Evolutionary conservation across 2,888 invertebrate species (phyloP), one percentile per base, ranked within the genome.

Genomic region (Galerucella nymphaeae): DNA sequence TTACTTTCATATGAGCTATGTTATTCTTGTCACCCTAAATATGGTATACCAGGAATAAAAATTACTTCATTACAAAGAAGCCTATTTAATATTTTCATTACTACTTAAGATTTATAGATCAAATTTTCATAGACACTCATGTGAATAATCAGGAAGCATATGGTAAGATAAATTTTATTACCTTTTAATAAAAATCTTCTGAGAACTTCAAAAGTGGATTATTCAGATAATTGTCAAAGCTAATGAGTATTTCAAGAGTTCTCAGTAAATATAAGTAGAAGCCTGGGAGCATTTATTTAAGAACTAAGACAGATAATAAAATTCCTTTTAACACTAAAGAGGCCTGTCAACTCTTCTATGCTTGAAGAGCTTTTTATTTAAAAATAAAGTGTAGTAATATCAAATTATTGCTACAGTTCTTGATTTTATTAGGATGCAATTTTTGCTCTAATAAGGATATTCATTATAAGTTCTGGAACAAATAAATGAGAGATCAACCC

Each of bases 281-380:
- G 30, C 6, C n/a, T 48, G 48, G 48, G n/a, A 48, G 48, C n/a
- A 6, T 14, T 48, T 48, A 48, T 48, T n/a, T 48, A 48, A 48
- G n/a, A 48, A 48, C 14, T 48, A 48, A 14, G 8, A 30, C 30
- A 30, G 48, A 48, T 6, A 48, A n/a, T n/a, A 48, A n/a, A 16
- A 53, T 53, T 53, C 16, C 53, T 53, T 16, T 53, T 53, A 16
- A 53, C 53, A 53, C 16, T 53, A 10, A 48, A 48, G 53, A 53
- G 53, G 16, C 18, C 18, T 18, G 6, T 48, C 48, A 2, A n/a
- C 48, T 48, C 14, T n/a, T n/a, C 48, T n/a, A n/a, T 48, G 8
- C 48, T 48, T 48, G 48, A 48, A 48, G 48, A 48, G 48, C 48
- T 48, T 48, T 48, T 48, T n/a, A 48, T 48, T 48, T 48, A 14